These are phyloP conservation scores for Drosophila tropicalis DNA, from an alignment of 1,140 invertebrate species.

Conservation along the genomic window DNA sequence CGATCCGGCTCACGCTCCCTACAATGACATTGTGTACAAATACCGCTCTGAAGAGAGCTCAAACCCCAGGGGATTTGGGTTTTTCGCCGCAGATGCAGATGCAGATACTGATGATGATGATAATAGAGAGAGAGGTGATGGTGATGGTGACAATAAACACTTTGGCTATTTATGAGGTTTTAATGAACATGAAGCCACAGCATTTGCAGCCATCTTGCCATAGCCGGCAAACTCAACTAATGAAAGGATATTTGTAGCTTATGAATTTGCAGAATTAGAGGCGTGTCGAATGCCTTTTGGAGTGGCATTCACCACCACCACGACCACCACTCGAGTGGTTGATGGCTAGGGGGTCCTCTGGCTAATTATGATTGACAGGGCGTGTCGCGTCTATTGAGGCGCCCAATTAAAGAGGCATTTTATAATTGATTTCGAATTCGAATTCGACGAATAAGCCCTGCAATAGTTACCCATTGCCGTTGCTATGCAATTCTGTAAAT, in stretches of 20 bases:
- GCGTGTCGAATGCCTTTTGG: conserved; percentile 57
- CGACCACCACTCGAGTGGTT: conserved; percentile 16
- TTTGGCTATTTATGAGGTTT: conserved; percentile 81
- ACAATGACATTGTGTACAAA: conserved; percentile 66
- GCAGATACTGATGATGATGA: background rate
- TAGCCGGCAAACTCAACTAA: conserved; percentile 38
- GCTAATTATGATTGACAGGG: conserved; percentile 79
- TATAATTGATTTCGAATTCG: conserved; percentile 76
- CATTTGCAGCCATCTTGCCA: conserved; percentile 52
- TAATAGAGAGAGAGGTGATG: no score
- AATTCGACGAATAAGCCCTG: conserved; percentile 4
- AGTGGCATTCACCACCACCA: conserved; percentile 20
- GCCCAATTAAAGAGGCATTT: conserved; percentile 74
- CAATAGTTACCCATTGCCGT: conserved; percentile 19
- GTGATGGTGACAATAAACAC: conserved; percentile 73
- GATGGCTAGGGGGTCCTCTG: conserved; percentile 32
- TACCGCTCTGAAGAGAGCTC: conserved; percentile 50
- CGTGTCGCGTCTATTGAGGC: conserved; percentile 76
- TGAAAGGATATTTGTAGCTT: conserved; percentile 71
- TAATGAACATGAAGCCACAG: conserved; percentile 62
- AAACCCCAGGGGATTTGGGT: conserved; percentile 54
- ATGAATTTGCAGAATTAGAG: conserved; percentile 80
- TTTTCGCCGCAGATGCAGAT: conserved; percentile 56
- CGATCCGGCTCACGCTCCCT: conserved; percentile 35
- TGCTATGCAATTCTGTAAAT: conserved; percentile 50